Evolutionary conservation across 2,113 vertebrate genomes (phyloP).

Genomic region (Orientallactaga bullata): DNA sequence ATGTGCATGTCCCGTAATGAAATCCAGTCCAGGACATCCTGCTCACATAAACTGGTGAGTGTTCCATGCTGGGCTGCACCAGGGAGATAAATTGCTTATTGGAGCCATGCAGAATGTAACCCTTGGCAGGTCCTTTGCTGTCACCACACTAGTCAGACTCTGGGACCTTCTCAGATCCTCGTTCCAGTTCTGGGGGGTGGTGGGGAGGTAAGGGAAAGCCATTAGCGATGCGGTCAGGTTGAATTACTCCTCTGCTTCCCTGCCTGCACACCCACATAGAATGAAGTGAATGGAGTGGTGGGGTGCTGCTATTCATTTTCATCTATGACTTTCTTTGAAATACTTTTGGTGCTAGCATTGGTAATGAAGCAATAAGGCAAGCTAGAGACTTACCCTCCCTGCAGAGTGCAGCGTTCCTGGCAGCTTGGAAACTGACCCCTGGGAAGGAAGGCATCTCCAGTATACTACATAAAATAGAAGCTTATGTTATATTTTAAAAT

Average conservation of each 20-base stretch:
- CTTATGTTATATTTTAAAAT: background rate
- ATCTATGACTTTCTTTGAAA: background rate
- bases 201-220: background rate
- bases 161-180: background rate
- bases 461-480: background rate
- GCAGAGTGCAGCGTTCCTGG: background rate
- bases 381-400: background rate
- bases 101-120: background rate
- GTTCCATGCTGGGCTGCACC: background rate
- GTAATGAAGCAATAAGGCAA: background rate
- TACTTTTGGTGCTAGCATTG: conserved; percentile 19
- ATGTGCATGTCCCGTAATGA: background rate
- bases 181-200: background rate
- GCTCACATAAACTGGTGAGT: background rate
- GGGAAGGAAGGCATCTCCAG: background rate
- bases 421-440: too few relatives aligned
- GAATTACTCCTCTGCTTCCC: background rate
- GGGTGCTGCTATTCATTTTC: background rate
- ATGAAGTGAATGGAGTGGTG: background rate
- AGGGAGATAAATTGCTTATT: background rate
- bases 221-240: background rate
- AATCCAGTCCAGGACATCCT: background rate
- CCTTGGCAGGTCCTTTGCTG: background rate
- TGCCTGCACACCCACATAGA: background rate
- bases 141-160: background rate